Evolutionary conservation across 2,113 vertebrate genomes (phyloP).

Genomic region (Paedocypris sp.): DNA sequence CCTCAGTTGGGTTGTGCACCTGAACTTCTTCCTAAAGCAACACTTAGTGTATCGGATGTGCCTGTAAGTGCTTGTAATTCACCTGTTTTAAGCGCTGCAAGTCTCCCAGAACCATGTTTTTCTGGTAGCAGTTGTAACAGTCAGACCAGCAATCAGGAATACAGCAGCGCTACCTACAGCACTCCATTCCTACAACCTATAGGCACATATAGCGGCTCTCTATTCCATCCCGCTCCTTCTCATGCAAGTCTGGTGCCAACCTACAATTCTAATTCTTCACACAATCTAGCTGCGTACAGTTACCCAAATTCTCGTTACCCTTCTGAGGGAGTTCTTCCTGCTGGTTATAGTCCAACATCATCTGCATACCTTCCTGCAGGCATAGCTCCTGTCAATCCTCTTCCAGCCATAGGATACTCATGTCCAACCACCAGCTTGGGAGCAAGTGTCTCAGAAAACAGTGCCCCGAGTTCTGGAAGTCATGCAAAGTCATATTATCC

Average conservation of each 20-base stretch:
- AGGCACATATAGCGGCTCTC: slow-evolving; percentile 78
- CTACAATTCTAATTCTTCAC: slow-evolving; percentile 77
- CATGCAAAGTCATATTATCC: slow-evolving; percentile 95
- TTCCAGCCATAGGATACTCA: slow-evolving; percentile 90
- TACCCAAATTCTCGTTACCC: slow-evolving; percentile 86
- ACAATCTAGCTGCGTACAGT: slow-evolving; percentile 86
- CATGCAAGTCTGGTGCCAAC: slow-evolving; percentile 78
- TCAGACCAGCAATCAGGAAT: slow-evolving; percentile 88
- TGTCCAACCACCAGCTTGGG: slow-evolving; percentile 89
- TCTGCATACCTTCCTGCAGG: slow-evolving; percentile 88
- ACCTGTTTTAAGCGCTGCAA: slow-evolving; percentile 81
- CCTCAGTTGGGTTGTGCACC: slow-evolving; percentile 88
- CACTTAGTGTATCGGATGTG: slow-evolving; percentile 80
- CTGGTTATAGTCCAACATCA: slow-evolving; percentile 85
- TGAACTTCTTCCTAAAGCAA: slow-evolving; percentile 61
- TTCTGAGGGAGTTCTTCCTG: slow-evolving; percentile 78
- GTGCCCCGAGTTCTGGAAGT: slow-evolving; percentile 70
- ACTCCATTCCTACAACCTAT: slow-evolving; percentile 87
- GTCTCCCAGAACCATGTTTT: slow-evolving; percentile 85
- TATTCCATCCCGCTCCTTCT: slow-evolving; percentile 62
- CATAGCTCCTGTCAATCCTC: slow-evolving; percentile 84
- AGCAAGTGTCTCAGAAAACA: slow-evolving; percentile 77
- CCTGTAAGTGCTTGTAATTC: slow-evolving; percentile 87
- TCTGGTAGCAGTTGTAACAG: slow-evolving; percentile 89
- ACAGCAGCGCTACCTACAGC: slow-evolving; percentile 80